A percentile compares a stretch with the other conserved stretches of the same genome.
phyloP scores from a whole-genome alignment of 2,113 vertebrate species.

The Chinchilla lanigera region DNA sequence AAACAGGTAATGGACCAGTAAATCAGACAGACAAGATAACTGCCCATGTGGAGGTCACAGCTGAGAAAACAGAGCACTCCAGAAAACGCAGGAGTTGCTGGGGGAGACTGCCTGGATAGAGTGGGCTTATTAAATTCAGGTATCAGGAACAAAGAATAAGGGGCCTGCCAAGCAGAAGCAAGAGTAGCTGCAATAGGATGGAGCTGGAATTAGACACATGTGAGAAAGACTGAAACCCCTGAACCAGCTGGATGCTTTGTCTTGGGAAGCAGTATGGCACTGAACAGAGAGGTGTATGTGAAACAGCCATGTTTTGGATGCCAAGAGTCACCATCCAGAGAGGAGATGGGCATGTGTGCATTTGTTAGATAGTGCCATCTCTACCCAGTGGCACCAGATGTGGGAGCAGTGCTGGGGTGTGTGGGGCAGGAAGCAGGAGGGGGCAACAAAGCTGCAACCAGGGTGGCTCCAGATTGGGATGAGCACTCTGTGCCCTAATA shows the following conservation, averaged over 20 bases:
- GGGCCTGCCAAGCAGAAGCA: neutral
- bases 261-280: neutral
- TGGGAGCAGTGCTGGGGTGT: neutral
- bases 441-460: neutral
- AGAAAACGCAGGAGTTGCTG: neutral
- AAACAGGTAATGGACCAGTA: neutral
- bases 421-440: neutral
- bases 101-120: neutral
- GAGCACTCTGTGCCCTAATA: neutral
- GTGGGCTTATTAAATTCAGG: neutral
- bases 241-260: neutral
- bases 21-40: neutral
- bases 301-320: neutral
- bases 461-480: neutral
- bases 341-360: neutral
- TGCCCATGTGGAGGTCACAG: neutral
- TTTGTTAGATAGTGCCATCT: neutral
- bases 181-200: rapidly evolving
- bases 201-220: neutral
- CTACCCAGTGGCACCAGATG: rapidly evolving
- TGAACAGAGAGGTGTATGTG: neutral
- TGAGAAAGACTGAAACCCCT: neutral
- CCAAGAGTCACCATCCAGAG: neutral
- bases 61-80: neutral
- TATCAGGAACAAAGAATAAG: neutral